These are phyloP conservation scores for Accipiter cooperii DNA, from an alignment of 2,113 vertebrate species.

Conservation along the genomic window DNA sequence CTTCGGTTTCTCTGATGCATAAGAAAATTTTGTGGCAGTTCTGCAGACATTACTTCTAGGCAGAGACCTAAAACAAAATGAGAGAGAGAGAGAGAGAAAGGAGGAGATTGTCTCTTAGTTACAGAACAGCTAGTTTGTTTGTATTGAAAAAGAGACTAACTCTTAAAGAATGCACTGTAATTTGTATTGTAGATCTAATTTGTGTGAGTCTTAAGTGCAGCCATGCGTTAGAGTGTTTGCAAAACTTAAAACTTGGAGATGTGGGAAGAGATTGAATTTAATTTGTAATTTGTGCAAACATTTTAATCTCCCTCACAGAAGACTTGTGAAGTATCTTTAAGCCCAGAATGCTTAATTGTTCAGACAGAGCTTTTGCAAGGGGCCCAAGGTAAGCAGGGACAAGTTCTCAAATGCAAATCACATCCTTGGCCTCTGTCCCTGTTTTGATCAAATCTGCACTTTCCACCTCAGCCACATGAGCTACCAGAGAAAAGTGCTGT, in stretches of 20 bases:
- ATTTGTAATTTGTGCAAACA: not conserved
- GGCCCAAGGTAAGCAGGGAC: not conserved
- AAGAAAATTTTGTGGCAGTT: constrained; percentile 19
- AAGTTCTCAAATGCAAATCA: not conserved
- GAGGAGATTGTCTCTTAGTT: constrained; percentile 6
- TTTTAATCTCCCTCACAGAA: not conserved
- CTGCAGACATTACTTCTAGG: not conserved
- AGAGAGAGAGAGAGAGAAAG: not conserved
- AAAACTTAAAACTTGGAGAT: constrained; percentile 29
- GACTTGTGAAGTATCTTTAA: not conserved
- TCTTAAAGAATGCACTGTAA: constrained; percentile 11
- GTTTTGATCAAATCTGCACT: not conserved
- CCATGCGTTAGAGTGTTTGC: constrained; percentile 8
- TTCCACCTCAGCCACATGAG: not conserved
- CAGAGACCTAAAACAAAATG: not conserved
- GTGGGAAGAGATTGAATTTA: not conserved
- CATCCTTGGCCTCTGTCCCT: not conserved
- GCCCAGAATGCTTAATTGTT: not conserved
- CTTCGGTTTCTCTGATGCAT: constrained; percentile 24
- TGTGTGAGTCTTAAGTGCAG: not conserved
- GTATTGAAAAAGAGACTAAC: not conserved
- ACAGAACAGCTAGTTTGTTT: constrained; percentile 5
- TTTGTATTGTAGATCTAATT: not conserved
- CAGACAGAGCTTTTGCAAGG: not conserved
- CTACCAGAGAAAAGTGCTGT: not conserved